Conservation (phyloP, 2,797 vertebrate species). For the Macrochelys suwanniensis region DNA sequence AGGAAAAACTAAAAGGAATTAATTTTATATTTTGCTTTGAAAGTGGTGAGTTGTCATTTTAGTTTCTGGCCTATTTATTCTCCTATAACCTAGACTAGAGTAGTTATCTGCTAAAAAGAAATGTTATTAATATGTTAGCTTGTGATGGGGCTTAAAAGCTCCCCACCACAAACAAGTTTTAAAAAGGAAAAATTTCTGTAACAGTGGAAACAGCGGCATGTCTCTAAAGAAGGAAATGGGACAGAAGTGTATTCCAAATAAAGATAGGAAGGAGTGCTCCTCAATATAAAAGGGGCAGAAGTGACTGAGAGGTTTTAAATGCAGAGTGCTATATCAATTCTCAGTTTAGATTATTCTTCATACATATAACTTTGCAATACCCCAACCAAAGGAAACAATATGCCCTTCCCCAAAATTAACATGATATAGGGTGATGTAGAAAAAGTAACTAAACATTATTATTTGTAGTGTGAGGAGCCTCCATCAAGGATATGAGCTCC, state of each 20-base stretch:
- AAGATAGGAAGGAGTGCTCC: neutral
- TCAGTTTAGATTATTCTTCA: neutral
- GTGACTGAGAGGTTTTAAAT: neutral
- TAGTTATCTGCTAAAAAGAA: neutral
- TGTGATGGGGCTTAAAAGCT: neutral
- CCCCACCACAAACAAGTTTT: neutral
- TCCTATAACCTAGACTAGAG: neutral
- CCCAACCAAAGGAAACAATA: neutral
- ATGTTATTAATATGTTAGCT: neutral
- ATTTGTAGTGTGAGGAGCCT: neutral
- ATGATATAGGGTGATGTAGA: neutral
- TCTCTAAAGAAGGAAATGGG: neutral
- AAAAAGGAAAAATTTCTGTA: neutral
- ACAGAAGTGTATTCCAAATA: neutral
- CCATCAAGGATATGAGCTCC: neutral
- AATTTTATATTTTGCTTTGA: neutral
- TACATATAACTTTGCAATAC: neutral
- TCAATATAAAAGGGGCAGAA: neutral
- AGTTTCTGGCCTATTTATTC: neutral
- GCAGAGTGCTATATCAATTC: neutral
- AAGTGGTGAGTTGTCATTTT: neutral
- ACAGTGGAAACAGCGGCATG: neutral
- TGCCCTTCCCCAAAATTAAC: neutral
- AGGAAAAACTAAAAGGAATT: neutral
- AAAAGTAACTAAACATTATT: neutral